A percentile compares a stretch with the other conserved stretches of the same genome.
phyloP scores from a whole-genome alignment of 2,797 vertebrate genomes.

The Sebastes cheni region DNA sequence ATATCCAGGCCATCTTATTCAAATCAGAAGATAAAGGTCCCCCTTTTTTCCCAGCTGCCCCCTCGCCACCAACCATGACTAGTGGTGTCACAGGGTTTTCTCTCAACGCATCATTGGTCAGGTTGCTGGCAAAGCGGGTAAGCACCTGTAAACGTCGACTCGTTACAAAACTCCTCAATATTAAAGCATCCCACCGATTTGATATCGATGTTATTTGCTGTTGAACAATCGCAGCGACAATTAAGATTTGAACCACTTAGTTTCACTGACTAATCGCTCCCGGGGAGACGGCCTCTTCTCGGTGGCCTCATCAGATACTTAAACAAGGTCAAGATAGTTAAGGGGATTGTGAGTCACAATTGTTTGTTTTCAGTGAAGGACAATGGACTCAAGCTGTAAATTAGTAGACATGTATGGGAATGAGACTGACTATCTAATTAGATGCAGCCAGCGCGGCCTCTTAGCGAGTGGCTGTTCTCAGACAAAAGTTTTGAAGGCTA shows the following conservation, averaged over 20 bases:
- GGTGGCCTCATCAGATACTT: slow-evolving; percentile 62
- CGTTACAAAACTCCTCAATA: background rate
- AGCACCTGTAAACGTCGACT: background rate
- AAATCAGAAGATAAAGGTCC: slow-evolving; percentile 95
- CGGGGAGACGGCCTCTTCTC: slow-evolving; percentile 54
- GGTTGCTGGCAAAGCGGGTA: background rate
- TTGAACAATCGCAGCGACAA: background rate
- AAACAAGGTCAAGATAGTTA: slow-evolving; percentile 80
- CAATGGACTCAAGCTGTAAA: slow-evolving; percentile 66
- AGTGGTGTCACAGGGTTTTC: slow-evolving; percentile 63
- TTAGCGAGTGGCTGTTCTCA: slow-evolving; percentile 60
- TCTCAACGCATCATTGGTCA: background rate
- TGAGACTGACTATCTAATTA: slow-evolving; percentile 72
- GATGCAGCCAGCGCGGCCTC: slow-evolving; percentile 52
- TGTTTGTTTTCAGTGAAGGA: slow-evolving; percentile 65
- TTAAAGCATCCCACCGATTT: background rate
- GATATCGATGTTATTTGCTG: background rate
- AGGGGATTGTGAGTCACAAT: slow-evolving; percentile 71
- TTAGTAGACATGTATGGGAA: slow-evolving; percentile 74
- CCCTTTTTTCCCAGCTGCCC: slow-evolving; percentile 90
- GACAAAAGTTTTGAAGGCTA: slow-evolving; percentile 73
- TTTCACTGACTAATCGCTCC: slow-evolving; percentile 40
- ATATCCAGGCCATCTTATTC: slow-evolving; percentile 99
- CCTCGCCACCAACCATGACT: slow-evolving; percentile 82
- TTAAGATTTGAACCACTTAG: slow-evolving; percentile 5